A percentile compares a stretch with the other conserved stretches of the same genome.
These are phyloP conservation scores for Himantopus leucocephalus DNA, from an alignment of 2,113 vertebrate species.

Conservation along the genomic window DNA sequence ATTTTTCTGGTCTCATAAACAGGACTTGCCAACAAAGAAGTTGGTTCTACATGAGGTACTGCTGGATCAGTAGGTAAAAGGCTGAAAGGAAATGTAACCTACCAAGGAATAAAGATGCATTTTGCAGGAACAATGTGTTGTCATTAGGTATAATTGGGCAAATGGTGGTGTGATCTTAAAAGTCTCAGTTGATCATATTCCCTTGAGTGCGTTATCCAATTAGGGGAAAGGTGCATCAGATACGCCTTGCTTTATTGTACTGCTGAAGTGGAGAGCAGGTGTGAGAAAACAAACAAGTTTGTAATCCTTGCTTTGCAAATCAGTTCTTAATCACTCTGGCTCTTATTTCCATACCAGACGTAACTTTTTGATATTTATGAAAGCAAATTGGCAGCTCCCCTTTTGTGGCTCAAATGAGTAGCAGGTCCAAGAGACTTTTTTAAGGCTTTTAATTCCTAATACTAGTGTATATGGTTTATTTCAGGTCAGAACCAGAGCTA, in stretches of 20 bases:
- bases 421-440: background rate
- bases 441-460: background rate
- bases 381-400: background rate
- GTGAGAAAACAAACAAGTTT: conserved; percentile 20
- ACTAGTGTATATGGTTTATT: background rate
- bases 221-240: conserved; percentile 53
- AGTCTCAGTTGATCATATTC: conserved; percentile 12
- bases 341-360: conserved; percentile 11
- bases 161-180: conserved; percentile 16
- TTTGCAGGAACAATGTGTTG: conserved; percentile 30
- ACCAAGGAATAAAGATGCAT: background rate
- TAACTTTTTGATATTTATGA: conserved; percentile 21
- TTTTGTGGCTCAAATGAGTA: background rate
- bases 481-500: background rate
- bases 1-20: background rate
- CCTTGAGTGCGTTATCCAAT: conserved; percentile 12
- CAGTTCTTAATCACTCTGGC: conserved; percentile 9
- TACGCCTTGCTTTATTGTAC: background rate
- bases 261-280: conserved; percentile 7
- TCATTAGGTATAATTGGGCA: conserved; percentile 47
- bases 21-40: background rate
- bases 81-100: conserved; percentile 1
- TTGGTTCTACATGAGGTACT: background rate
- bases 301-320: conserved; percentile 4
- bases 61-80: background rate